Conservation (phyloP, 2,888 invertebrate genomes). For the Acronicta psi region DNA sequence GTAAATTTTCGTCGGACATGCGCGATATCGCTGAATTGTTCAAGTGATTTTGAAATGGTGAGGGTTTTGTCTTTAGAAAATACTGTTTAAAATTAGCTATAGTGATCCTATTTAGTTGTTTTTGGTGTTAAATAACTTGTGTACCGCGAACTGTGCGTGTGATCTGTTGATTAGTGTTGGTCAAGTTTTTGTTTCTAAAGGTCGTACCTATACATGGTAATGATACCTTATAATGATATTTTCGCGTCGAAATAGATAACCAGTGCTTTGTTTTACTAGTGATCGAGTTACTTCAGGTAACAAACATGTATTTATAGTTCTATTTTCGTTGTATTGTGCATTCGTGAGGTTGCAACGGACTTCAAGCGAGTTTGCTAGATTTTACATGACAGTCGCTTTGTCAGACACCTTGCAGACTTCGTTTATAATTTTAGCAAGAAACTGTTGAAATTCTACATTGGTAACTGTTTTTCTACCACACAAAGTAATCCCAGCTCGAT, state of each 20-base stretch:
- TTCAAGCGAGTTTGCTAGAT: constrained; percentile 37
- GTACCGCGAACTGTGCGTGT: constrained; percentile 69
- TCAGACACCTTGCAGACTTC: constrained; percentile 55
- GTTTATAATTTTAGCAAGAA: constrained; percentile 37
- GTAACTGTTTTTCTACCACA: constrained; percentile 2
- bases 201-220: constrained; percentile 82
- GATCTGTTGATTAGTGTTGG: constrained; percentile 62
- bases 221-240: constrained; percentile 68
- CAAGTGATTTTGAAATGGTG: constrained; percentile 83
- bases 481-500: not conserved
- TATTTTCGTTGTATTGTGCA: constrained; percentile 26
- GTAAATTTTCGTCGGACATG: constrained; percentile 88
- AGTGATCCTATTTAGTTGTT: constrained; percentile 56
- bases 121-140: constrained; percentile 59
- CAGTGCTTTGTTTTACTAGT: constrained; percentile 67
- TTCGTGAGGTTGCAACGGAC: constrained; percentile 39
- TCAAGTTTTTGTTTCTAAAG: constrained; percentile 78
- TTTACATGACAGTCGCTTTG: constrained; percentile 59
- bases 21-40: constrained; percentile 82
- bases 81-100: constrained; percentile 63
- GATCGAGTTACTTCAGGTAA: constrained; percentile 52
- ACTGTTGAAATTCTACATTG: constrained; percentile 13
- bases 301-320: constrained; percentile 29
- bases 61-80: constrained; percentile 71
- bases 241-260: constrained; percentile 70